A percentile compares a stretch with the other conserved stretches of the same genome.
These are phyloP conservation scores for Patiria miniata DNA, from an alignment of 35 echinoderm and acorn worm species.

Conservation along the genomic window DNA sequence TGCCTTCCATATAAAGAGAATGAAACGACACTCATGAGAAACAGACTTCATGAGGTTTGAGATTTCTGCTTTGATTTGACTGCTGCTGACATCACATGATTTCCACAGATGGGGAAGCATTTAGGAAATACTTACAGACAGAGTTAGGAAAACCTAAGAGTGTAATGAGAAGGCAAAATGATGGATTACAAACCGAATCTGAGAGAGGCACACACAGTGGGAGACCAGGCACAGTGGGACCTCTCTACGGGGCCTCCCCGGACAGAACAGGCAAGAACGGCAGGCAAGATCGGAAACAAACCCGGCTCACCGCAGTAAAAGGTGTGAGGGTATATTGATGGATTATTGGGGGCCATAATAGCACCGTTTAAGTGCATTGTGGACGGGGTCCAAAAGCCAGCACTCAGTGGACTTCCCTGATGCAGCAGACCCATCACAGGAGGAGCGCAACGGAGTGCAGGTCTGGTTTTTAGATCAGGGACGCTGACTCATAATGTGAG, in stretches of 20 bases:
- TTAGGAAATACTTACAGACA: not conserved
- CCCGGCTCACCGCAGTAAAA: not conserved
- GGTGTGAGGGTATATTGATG: not conserved
- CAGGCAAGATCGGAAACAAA: not conserved
- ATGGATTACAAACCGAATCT: not conserved
- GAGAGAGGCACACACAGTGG: not conserved
- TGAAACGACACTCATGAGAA: too few species aligned
- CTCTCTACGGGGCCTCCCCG: not conserved
- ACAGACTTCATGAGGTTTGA: too few species aligned
- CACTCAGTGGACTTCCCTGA: not conserved
- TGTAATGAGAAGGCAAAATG: not conserved
- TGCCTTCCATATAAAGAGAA: too few species aligned
- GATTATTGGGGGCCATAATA: constrained; percentile 6
- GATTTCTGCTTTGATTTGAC: too few species aligned
- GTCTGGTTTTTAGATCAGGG: constrained; percentile 25
- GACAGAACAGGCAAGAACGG: not conserved
- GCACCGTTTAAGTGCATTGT: constrained; percentile 25
- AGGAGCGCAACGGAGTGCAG: not conserved
- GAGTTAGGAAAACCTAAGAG: not conserved
- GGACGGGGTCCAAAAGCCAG: not conserved
- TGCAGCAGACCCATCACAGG: not conserved
- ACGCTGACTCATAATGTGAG: not conserved
- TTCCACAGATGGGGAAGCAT: not conserved
- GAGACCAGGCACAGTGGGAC: not conserved
- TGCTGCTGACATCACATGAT: constrained; percentile 3